phyloP scores from a whole-genome alignment of 2,113 vertebrate species.

The Opisthocomus hoazin region DNA sequence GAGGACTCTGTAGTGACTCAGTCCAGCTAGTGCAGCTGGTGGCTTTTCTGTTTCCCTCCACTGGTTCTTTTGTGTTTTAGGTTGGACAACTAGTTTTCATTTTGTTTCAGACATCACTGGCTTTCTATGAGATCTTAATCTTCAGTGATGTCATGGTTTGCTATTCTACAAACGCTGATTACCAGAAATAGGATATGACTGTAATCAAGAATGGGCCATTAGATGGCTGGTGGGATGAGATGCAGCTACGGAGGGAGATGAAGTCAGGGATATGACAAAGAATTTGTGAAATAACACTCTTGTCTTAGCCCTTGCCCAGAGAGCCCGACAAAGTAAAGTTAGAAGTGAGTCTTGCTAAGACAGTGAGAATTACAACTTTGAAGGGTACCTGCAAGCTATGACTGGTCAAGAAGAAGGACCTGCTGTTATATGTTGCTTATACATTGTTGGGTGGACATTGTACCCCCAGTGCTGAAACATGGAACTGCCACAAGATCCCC shows the following conservation, averaged over 20 bases:
- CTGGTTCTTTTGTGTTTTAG: not conserved
- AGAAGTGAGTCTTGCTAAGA: not conserved
- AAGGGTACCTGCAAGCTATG: not conserved
- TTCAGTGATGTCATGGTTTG: not conserved
- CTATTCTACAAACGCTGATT: not conserved
- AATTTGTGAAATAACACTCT: not conserved
- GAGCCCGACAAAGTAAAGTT: not conserved
- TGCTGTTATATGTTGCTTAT: not conserved
- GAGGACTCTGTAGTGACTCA: not conserved
- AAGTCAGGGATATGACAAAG: not conserved
- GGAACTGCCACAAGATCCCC: not conserved
- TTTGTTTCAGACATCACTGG: not conserved
- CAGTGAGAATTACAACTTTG: not conserved
- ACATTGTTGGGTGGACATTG: not conserved
- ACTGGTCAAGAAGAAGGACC: not conserved
- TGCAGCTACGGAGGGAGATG: not conserved
- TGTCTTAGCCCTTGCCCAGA: not conserved
- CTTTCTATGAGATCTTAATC: not conserved
- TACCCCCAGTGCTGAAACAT: fast-evolving
- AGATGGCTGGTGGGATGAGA: not conserved
- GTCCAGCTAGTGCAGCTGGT: not conserved
- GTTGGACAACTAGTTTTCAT: not conserved
- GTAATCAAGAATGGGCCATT: not conserved
- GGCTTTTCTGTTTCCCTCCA: not conserved
- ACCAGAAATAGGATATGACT: not conserved